These are phyloP conservation scores for Propithecus deckenii DNA, from an alignment of 2,797 vertebrate species.

Conservation along the genomic window DNA sequence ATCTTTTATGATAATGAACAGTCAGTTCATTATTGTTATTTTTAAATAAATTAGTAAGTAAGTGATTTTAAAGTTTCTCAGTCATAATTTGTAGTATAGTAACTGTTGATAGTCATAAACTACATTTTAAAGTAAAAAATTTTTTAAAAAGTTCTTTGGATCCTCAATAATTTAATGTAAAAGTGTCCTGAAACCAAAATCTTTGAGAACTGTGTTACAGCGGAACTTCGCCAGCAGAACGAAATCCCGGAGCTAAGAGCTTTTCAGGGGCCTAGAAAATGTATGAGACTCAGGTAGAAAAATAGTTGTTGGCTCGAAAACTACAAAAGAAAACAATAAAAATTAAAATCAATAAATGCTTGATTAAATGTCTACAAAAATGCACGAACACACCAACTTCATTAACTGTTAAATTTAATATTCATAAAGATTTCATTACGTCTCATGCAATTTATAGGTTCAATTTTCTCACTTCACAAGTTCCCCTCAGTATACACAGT, in stretches of 20 bases:
- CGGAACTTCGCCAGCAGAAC: background rate
- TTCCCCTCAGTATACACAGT: background rate
- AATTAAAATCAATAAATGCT: constrained; percentile 40
- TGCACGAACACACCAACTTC: background rate
- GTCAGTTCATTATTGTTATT: background rate
- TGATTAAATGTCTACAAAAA: constrained; percentile 52
- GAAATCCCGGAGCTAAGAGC: background rate
- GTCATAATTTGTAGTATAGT: background rate
- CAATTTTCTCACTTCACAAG: constrained; percentile 49
- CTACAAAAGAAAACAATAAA: constrained; percentile 32
- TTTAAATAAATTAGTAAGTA: constrained; percentile 14
- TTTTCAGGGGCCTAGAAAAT: background rate
- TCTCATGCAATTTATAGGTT: background rate
- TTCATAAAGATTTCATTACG: background rate
- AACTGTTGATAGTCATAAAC: background rate
- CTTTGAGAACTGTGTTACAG: background rate
- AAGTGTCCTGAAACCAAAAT: background rate
- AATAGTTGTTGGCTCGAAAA: background rate
- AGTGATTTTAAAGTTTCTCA: background rate
- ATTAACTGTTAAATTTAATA: background rate
- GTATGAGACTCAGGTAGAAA: background rate
- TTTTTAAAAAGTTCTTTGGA: background rate
- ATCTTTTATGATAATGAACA: background rate
- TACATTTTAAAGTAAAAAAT: background rate
- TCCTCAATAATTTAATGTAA: background rate